Evolutionary conservation across 1,140 invertebrate genomes (phyloP), one percentile per base, ranked within the genome.

Genomic region (Drosophila willistoni): DNA sequence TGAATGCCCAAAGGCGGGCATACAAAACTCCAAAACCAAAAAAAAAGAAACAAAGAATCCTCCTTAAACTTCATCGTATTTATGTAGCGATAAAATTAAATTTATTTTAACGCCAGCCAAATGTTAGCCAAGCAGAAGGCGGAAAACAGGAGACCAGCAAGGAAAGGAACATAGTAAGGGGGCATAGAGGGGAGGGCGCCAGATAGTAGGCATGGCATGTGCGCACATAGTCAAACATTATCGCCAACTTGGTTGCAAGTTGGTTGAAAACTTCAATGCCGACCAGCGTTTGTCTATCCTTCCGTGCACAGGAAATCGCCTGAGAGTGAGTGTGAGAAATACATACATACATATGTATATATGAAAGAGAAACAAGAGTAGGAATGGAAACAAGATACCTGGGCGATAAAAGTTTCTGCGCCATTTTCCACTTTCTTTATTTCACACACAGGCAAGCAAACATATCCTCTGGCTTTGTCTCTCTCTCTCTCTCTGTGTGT

Each of bases 41-140:
- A 29, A 29, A 29, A 29, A 29, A 29, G 29, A 29, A 29, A 29
- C 29, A 29, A 29, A 14, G 41, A 55, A 29, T 59, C 12, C 17
- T 14, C 17, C 36, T 14, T 12, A 47, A 63, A 42, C 68, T 42
- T 4, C 12, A 29, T 56, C 34, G 57, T 86, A 89, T 87, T 87
- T 87, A 87, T 89, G 83, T 87, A 80, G 83, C 83, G 83, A 87
- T 87, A 87, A 87, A 87, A 89, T 87, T 83, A 89, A 87, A 87
- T 87, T 87, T 87, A 87, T 87, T 87, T 86, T 83, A 83, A 87
- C 73, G 80, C 84, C 81, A 66, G 34, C 72, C 66, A 75, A 78
- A 79, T 73, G 76, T 75, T 51, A 64, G 54, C 39, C 70, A 44
- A 39, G 70, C 63, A 67, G 33, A 19, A 61, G 44, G 60, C 34